A percentile compares a stretch with the other conserved stretches of the same genome.
These are phyloP conservation scores for Melanitta fusca DNA, from an alignment of 2,797 vertebrate species.

Conservation along the genomic window DNA sequence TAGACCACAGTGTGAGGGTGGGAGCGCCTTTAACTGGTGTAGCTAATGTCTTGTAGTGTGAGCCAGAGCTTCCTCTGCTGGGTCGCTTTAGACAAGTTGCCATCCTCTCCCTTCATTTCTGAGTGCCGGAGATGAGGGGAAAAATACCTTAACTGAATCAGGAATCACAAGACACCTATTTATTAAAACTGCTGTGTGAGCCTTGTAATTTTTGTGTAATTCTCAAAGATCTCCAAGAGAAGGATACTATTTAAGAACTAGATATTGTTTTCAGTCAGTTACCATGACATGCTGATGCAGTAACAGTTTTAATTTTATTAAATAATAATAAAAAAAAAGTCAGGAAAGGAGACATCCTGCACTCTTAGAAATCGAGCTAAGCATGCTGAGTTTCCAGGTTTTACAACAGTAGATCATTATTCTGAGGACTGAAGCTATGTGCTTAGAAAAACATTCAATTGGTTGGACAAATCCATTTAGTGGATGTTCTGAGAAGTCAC, in stretches of 20 bases:
- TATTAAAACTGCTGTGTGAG: not conserved
- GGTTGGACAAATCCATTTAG: not conserved
- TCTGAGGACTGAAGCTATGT: not conserved
- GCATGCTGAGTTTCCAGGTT: not conserved
- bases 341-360: not conserved
- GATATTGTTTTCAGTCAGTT: not conserved
- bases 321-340: too few relatives aligned
- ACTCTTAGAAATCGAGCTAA: not conserved
- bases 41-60: not conserved
- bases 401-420: not conserved
- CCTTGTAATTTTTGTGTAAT: not conserved
- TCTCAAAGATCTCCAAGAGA: not conserved
- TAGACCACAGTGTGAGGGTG: not conserved
- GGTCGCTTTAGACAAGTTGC: not conserved
- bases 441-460: not conserved
- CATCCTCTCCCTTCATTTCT: not conserved
- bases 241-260: not conserved
- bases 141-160: not conserved
- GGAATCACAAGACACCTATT: not conserved
- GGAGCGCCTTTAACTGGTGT: not conserved
- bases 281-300: not conserved
- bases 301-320: not conserved
- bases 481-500: not conserved
- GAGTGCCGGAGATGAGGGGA: not conserved
- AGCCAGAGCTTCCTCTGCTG: not conserved